Base-by-base conservation (phyloP, 2,113 vertebrate species). In the Azemiops feae region DNA sequence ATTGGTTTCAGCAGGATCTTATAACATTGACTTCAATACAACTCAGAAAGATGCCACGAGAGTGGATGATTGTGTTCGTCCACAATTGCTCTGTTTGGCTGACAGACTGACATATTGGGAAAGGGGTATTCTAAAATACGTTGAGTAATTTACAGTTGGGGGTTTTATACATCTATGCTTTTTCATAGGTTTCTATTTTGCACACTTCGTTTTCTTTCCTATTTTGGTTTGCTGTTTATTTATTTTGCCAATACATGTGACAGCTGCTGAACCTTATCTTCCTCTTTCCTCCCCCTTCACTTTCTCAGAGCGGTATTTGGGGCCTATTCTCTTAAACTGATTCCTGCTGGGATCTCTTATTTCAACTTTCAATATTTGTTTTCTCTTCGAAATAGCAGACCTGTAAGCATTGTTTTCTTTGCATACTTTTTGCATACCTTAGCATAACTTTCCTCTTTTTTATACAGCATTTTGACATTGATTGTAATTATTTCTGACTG, bases 1-100 rank as follows among this genome's bases (percentile, higher is more conserved):
- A 22, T 0, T n/a, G 0, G 1, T 47, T 53, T 0, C 22, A 47
- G 50, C 50, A n/a, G 50, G n/a, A 4, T 60, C 57, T 34, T 58
- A 27, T 50, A n/a, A 27, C 0, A 22, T 74, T 69, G n/a, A 74
- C 22, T 34, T 85, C 52, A 39, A 0, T 91, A 2, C 69, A 85
- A 85, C 54, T 53, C 69, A 55, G 27, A 53, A 50, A 91, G 52
- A 85, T 53, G 18, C 25, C 25, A 43, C 43, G 7, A 25, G 14
- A 20, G 1, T 57, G 74, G 30, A 14, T 50, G 20, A 23, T 30
- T 60, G 43, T 87, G 43, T 87, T 60, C 14, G 30, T 25, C 86
- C 25, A 47, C 22, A 39, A 57, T 25, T 60, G 16, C 39, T 93
- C 47, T 39, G 54, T 39, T 23, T 90, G n/a, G 4, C 34, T 11